Evolutionary conservation across 37 sponge, comb jelly and placozoan genomes (phyloP).

Genomic region (Axinella damicornis): DNA sequence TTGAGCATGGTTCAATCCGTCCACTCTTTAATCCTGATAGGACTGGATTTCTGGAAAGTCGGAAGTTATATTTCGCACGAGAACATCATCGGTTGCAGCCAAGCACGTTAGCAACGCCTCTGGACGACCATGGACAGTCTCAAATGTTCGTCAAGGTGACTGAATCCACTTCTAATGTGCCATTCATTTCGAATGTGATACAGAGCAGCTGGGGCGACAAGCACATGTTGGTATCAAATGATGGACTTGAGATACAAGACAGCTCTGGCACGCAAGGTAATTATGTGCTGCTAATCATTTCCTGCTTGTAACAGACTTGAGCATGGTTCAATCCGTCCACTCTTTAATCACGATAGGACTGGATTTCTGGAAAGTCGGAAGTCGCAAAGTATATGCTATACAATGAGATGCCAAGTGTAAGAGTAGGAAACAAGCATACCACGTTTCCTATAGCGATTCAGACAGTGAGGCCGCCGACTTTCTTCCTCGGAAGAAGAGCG

Average conservation of each 20-base stretch:
- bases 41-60: constrained; percentile 27
- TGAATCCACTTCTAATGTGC: constrained; percentile 3
- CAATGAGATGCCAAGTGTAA: not conserved
- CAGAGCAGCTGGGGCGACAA: not conserved
- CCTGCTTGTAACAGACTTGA: too few species aligned
- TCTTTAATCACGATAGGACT: too few species aligned
- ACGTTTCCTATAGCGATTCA: not conserved
- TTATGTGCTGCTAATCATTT: too few species aligned
- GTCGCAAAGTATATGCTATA: constrained; percentile 31
- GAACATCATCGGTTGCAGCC: too few species aligned
- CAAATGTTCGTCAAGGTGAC: not conserved
- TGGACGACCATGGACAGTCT: too few species aligned
- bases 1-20: too few species aligned
- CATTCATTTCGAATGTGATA: not conserved
- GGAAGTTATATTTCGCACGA: too few species aligned
- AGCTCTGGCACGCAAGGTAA: too few species aligned
- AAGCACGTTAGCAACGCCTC: too few species aligned
- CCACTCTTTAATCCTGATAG: not conserved
- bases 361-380: constrained; percentile 22
- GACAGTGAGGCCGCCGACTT: not conserved
- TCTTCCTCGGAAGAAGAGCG: not conserved
- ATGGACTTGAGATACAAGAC: constrained; percentile 14
- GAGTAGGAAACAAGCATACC: not conserved
- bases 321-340: not conserved
- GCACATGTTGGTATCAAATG: not conserved